Conservation (phyloP, 2,113 vertebrate genomes). For the Callorhinus ursinus region DNA sequence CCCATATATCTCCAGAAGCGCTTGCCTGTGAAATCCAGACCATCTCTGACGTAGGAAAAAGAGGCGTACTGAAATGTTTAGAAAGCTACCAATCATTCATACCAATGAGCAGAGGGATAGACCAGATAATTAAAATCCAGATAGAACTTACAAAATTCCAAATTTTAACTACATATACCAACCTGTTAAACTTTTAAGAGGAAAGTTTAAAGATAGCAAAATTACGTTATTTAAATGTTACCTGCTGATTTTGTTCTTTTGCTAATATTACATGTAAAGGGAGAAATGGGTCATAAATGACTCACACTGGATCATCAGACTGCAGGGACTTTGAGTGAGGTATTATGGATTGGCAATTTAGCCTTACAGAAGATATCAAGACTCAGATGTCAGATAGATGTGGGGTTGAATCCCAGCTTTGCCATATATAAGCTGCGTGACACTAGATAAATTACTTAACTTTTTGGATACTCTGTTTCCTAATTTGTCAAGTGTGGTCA, state of each 20-base stretch:
- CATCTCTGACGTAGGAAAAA: neutral
- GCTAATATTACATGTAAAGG: constrained; percentile 27
- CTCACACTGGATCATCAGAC: neutral
- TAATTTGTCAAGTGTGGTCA: neutral
- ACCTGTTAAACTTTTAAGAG: neutral
- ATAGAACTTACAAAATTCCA: constrained; percentile 22
- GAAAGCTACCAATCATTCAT: neutral
- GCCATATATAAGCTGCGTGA: neutral
- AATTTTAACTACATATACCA: neutral
- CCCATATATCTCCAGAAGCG: neutral
- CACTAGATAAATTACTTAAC: constrained; percentile 33
- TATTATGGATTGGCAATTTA: neutral
- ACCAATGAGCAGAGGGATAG: neutral
- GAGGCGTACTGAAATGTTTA: neutral
- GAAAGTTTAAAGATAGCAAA: neutral
- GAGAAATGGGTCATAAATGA: neutral
- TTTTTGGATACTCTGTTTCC: neutral
- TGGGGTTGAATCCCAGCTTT: neutral
- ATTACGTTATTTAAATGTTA: constrained; percentile 7
- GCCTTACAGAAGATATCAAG: neutral
- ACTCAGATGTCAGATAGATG: neutral
- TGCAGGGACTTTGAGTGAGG: neutral
- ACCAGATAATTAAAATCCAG: constrained; percentile 23
- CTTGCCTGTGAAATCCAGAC: neutral
- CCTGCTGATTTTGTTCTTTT: neutral